Evolutionary conservation across 2,113 vertebrate genomes (phyloP).

Genomic region (Neolamprologus ventralis): DNA sequence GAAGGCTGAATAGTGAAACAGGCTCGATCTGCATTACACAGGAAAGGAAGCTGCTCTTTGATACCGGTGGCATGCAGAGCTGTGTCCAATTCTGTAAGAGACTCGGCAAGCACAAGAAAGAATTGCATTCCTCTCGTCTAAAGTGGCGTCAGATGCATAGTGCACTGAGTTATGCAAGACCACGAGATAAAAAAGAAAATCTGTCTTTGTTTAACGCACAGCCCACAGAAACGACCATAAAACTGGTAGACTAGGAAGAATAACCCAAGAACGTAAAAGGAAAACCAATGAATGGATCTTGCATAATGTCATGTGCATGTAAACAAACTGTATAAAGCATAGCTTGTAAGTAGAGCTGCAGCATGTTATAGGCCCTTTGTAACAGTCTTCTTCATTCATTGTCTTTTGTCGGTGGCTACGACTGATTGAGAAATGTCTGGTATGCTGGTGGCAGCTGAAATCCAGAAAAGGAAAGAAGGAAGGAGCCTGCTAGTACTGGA

Average conservation of each 20-base stretch:
- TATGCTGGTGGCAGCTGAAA: constrained; percentile 58
- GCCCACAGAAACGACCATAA: background rate
- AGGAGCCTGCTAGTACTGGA: constrained; percentile 18
- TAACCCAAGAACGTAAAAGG: background rate
- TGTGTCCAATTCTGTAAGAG: constrained; percentile 14
- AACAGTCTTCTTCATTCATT: constrained; percentile 49
- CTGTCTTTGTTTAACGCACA: background rate
- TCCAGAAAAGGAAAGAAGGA: constrained; percentile 10
- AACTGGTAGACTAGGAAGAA: background rate
- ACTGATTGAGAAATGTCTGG: constrained; percentile 45
- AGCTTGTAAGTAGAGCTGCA: constrained; percentile 51
- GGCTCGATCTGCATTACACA: constrained; percentile 18
- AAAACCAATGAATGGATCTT: background rate
- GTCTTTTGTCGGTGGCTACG: constrained; percentile 23
- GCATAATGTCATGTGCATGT: constrained; percentile 53
- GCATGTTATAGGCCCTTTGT: constrained; percentile 46
- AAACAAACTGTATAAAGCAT: constrained; percentile 51
- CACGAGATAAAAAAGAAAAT: background rate
- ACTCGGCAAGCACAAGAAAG: background rate
- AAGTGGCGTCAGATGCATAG: constrained; percentile 44
- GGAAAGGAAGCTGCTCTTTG: constrained; percentile 20
- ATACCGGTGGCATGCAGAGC: constrained; percentile 30
- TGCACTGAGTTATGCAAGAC: constrained; percentile 5
- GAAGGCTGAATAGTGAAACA: constrained; percentile 46
- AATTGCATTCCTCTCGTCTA: constrained; percentile 6